Conservation (phyloP, 2,797 vertebrate species). For the Aselliscus stoliczkanus region DNA sequence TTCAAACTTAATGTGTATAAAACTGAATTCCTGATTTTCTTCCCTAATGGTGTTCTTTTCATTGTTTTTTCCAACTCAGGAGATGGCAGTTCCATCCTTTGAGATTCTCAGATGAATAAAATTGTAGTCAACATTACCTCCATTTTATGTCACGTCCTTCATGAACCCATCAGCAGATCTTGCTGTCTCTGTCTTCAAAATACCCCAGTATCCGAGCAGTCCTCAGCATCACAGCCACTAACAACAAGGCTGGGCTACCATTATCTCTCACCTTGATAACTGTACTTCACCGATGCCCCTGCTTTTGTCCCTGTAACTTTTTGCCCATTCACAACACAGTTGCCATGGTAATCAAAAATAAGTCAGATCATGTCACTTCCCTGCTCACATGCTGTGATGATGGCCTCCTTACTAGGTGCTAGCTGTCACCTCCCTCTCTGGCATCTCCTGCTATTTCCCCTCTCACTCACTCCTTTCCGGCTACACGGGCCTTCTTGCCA, state of each 20-base stretch:
- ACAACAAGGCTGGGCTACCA: background rate
- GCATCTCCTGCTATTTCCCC: too few species aligned
- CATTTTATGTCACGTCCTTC: background rate
- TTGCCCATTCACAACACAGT: background rate
- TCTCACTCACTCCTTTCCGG: background rate
- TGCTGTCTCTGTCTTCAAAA: background rate
- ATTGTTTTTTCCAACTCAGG: background rate
- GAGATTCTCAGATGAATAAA: too few species aligned
- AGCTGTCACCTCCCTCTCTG: background rate
- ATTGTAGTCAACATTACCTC: background rate
- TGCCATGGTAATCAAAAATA: background rate
- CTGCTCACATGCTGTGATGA: background rate
- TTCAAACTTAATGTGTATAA: accelerated
- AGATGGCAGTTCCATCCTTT: background rate
- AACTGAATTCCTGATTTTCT: background rate
- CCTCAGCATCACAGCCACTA: background rate
- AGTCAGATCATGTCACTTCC: background rate
- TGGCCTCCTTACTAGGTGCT: background rate
- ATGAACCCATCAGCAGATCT: accelerated
- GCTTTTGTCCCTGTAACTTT: background rate
- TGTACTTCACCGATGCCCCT: accelerated
- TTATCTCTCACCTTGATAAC: background rate
- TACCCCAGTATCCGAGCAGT: background rate
- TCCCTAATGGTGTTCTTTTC: background rate
- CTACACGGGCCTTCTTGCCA: background rate